A percentile compares a stretch with the other conserved stretches of the same genome.
Conservation (phyloP, 1,140 invertebrate species). For the Saxidomus purpurata region DNA sequence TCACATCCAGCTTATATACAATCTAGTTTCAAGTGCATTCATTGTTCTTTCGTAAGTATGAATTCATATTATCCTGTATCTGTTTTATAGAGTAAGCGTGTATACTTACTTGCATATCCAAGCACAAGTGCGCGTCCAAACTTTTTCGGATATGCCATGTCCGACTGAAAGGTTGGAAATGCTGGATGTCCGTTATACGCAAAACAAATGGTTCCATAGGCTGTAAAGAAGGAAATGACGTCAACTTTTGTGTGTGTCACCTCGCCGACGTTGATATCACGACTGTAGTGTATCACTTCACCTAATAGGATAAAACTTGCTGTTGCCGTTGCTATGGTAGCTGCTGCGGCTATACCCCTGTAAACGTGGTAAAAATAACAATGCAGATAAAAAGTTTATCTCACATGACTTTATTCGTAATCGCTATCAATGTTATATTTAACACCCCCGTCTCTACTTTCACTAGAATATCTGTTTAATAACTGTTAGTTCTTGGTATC, state of each 20-base stretch:
- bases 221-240: slow-evolving; percentile 81
- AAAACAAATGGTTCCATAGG: slow-evolving; percentile 86
- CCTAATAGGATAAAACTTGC: slow-evolving; percentile 76
- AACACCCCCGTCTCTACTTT: no score
- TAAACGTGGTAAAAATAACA: neutral
- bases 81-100: no score
- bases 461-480: no score
- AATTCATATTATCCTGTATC: no score
- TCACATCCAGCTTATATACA: no score
- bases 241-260: slow-evolving; percentile 61
- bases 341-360: slow-evolving; percentile 79
- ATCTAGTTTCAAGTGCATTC: no score
- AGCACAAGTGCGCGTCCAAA: slow-evolving; percentile 84
- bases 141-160: slow-evolving; percentile 85
- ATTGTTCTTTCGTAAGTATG: no score
- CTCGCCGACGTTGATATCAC: neutral
- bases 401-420: no score
- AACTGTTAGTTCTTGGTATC: no score
- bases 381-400: neutral
- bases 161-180: slow-evolving; percentile 87
- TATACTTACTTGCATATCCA: slow-evolving; percentile 83
- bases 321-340: slow-evolving; percentile 72
- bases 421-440: no score
- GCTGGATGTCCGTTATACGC: slow-evolving; percentile 85
- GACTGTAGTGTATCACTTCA: slow-evolving; percentile 51